Evolutionary conservation across 2,113 vertebrate species (phyloP), one percentile per base, ranked within the genome.

Genomic region (Embiotoca jacksoni): DNA sequence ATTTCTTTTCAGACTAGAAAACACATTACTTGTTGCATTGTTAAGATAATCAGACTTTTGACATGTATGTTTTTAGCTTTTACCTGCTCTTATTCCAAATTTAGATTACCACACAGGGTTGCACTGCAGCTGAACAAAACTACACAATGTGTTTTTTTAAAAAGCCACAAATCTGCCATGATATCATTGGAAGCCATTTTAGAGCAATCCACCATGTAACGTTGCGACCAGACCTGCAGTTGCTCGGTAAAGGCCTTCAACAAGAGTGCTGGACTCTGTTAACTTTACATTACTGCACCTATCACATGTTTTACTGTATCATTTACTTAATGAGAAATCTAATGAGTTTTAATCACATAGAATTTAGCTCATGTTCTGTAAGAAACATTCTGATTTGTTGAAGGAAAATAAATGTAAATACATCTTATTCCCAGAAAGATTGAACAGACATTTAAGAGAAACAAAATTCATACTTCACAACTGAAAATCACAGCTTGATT

Each of bases 1-100:
- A 16, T 32, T 72, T 81, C 67, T 64, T 47, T 56, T 72, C 63
- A 55, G n/a, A 72, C 7, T 54, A 69, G 33, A 23, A 23, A 23
- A 58, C 13, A 70, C 8, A 41, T 9, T 7, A 8, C 14, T 41
- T 57, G 39, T 79, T 64, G 55, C 31, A 49, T 2, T 37, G 47
- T 61, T n/a, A 47, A 62, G 41, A 47, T 61, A 33, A 47, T 71
- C 32, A 14, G 23, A 61, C 57, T 74, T 76, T 62, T 54, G 0
- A 68, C 31, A 1, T 44, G 30, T 75, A 2, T 72, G 52, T 72
- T 67, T 41, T 32, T 55, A 36, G 15, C 33, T 81, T 78, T 63
- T 58, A 44, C 0, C 23, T 23, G 23, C 23, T 23, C 23, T 63
- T 7, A 30, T 2, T 60, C 10, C 3, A 50, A 63, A 4, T 37